Evolutionary conservation across 1,140 invertebrate species (phyloP).

Genomic region (Drosophila ananassae): DNA sequence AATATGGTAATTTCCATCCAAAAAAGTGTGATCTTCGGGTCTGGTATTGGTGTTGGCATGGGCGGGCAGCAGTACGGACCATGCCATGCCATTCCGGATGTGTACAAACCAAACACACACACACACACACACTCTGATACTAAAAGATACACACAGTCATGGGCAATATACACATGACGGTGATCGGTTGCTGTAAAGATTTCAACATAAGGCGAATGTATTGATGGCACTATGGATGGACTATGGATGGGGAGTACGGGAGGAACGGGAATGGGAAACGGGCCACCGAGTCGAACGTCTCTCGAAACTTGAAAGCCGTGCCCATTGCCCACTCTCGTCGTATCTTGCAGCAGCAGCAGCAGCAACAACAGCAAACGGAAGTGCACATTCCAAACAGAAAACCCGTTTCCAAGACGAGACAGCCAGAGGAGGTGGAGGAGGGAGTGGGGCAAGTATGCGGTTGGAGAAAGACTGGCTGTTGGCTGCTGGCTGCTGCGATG

Average conservation of each 20-base stretch:
- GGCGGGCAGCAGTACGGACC: conserved; percentile 61
- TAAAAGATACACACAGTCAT: conserved; percentile 32
- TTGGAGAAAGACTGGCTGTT: conserved; percentile 66
- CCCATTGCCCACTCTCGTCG: conserved; percentile 73
- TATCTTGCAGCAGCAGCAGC: conserved; percentile 48
- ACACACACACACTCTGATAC: conserved; percentile 7
- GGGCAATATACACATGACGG: conserved; percentile 15
- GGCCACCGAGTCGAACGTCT: conserved; percentile 43
- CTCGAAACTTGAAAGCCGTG: conserved; percentile 78
- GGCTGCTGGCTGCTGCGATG: conserved; percentile 23
- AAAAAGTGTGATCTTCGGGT: conserved; percentile 51
- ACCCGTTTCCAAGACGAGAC: conserved; percentile 67
- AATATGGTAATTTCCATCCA: conserved; percentile 79
- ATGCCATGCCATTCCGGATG: conserved; percentile 69
- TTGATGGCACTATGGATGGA: conserved; percentile 73
- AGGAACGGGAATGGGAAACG: conserved; percentile 15
- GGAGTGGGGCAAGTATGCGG: conserved; percentile 32
- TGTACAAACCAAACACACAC: conserved; percentile 68
- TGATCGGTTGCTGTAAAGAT: conserved; percentile 58
- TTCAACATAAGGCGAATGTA: conserved; percentile 61
- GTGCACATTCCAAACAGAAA: conserved; percentile 82
- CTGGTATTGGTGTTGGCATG: conserved; percentile 39
- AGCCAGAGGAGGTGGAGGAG: conserved; percentile 3
- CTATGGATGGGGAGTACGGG: conserved; percentile 6
- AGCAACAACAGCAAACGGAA: conserved; percentile 73